These are phyloP conservation scores for Sphinx pinastri DNA, from an alignment of 2,888 invertebrate species.

Conservation along the genomic window DNA sequence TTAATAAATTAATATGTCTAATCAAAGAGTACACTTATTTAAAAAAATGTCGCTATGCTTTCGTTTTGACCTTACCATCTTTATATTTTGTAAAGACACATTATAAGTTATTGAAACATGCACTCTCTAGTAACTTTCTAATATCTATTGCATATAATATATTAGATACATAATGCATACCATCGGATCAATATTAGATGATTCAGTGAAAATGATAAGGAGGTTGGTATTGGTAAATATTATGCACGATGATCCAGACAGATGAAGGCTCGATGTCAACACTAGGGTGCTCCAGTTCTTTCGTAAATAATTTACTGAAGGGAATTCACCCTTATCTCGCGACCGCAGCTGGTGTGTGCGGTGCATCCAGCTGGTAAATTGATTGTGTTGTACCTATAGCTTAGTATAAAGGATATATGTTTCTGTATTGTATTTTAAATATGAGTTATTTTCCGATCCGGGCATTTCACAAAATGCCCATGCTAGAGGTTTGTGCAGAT, in stretches of 20 bases:
- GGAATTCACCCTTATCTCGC: conserved; percentile 35
- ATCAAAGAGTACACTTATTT: too few relatives aligned
- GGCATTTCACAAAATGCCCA: too few relatives aligned
- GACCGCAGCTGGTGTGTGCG: conserved; percentile 29
- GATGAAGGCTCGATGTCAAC: background rate
- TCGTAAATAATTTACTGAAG: conserved; percentile 15
- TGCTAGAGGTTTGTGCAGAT: too few relatives aligned
- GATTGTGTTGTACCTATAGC: background rate
- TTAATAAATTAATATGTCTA: too few relatives aligned
- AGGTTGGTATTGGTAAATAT: too few relatives aligned
- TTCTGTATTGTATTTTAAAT: background rate
- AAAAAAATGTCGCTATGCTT: too few relatives aligned
- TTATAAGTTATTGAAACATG: too few relatives aligned
- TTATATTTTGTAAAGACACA: too few relatives aligned
- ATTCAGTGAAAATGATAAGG: background rate
- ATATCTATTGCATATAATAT: too few relatives aligned
- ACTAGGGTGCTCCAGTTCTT: background rate
- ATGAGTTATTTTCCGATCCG: background rate
- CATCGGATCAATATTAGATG: background rate
- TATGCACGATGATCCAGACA: background rate
- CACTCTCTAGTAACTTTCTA: too few relatives aligned
- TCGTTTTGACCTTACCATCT: too few relatives aligned
- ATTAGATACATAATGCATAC: too few relatives aligned
- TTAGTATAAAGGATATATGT: background rate
- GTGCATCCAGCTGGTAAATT: conserved; percentile 24